phyloP scores from a whole-genome alignment of 1,140 invertebrate species.

The Zaprionus taronus region DNA sequence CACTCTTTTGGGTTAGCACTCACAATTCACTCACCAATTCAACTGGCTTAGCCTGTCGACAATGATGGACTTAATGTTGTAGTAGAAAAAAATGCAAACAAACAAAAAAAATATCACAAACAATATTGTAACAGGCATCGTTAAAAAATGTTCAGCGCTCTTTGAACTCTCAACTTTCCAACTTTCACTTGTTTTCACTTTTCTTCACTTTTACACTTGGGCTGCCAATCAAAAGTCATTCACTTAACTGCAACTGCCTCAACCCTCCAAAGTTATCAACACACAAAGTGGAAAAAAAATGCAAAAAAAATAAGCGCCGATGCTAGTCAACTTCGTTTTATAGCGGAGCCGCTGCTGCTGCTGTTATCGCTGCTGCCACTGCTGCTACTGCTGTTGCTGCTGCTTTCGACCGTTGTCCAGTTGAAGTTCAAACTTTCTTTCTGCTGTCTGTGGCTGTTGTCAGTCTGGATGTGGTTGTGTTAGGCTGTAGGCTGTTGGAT shows the following conservation, averaged over 20 bases:
- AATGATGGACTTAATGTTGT: background rate
- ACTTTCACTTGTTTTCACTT: slow-evolving; percentile 6
- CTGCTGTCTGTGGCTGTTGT: background rate
- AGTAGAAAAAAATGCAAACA: slow-evolving; percentile 3
- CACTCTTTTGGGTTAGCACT: background rate
- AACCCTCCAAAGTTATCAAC: slow-evolving; percentile 15
- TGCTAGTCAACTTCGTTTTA: slow-evolving; percentile 17
- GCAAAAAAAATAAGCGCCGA: slow-evolving; percentile 5
- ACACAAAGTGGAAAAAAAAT: slow-evolving; percentile 25
- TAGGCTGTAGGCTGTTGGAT: background rate
- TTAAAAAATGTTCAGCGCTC: background rate
- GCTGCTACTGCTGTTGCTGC: slow-evolving; percentile 12
- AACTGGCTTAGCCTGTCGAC: background rate
- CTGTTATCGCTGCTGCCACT: slow-evolving; percentile 18
- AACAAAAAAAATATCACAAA: slow-evolving; percentile 5
- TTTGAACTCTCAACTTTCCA: background rate
- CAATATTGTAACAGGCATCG: slow-evolving; percentile 11
- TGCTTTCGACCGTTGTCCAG: slow-evolving; percentile 35
- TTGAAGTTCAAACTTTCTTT: slow-evolving; percentile 8
- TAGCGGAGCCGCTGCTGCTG: slow-evolving; percentile 8
- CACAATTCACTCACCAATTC: background rate
- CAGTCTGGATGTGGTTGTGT: background rate
- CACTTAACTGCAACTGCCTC: slow-evolving; percentile 22
- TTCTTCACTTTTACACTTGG: background rate
- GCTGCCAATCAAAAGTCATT: slow-evolving; percentile 36